These are phyloP conservation scores for Bombus breviceps DNA, from an alignment of 1,140 invertebrate genomes.

Conservation along the genomic window DNA sequence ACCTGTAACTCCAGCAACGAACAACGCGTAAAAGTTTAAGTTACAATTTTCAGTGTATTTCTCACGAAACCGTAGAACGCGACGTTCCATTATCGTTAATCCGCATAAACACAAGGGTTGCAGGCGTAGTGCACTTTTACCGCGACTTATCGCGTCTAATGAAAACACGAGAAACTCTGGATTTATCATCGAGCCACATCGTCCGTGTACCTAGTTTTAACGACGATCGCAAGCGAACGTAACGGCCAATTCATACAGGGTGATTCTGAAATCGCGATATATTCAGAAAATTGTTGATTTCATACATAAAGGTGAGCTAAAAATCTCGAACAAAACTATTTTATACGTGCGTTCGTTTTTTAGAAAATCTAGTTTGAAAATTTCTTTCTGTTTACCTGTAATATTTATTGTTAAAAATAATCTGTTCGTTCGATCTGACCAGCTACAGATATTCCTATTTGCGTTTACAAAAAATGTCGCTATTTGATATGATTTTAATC, in stretches of 20 bases:
- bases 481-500: neutral
- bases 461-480: neutral
- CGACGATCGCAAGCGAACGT: neutral
- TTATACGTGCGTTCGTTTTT: neutral
- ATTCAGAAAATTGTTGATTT: neutral
- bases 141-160: conserved; percentile 1
- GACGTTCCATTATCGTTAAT: conserved; percentile 32
- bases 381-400: neutral
- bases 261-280: neutral
- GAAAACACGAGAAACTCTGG: neutral
- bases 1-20: neutral
- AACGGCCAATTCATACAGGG: neutral
- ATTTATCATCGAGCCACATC: neutral
- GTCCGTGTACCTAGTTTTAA: neutral
- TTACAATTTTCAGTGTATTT: neutral
- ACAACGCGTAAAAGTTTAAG: conserved; percentile 4
- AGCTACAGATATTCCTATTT: neutral
- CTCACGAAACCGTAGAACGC: neutral
- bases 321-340: too few relatives aligned
- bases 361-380: neutral
- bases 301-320: neutral
- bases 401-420: neutral
- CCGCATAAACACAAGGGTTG: neutral
- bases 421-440: neutral
- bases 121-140: neutral